Conservation (phyloP, 2,888 invertebrate genomes). For the Neoitamus cyanurus region DNA sequence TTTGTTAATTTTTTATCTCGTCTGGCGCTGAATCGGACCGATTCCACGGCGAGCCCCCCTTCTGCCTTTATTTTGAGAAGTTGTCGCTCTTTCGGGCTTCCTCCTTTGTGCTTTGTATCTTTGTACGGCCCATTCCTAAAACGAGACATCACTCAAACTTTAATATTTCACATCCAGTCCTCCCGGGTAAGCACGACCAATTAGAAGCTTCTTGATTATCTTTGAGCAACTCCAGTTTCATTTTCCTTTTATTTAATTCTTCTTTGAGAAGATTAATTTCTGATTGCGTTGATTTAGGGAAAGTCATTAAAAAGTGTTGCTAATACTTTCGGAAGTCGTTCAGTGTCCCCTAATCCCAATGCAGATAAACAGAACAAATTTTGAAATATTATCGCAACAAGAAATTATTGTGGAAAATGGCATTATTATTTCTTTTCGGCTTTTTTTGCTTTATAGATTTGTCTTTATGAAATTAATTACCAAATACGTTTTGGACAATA, state of each 20-base stretch:
- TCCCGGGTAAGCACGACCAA: neutral
- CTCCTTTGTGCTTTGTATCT: neutral
- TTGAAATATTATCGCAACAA: neutral
- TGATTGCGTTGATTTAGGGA: neutral
- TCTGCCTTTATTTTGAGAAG: neutral
- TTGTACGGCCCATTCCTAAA: neutral
- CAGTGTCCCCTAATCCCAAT: neutral
- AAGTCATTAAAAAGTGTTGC: neutral
- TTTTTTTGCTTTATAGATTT: too few species aligned
- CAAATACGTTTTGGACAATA: too few species aligned
- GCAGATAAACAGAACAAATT: neutral
- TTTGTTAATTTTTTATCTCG: conserved; percentile 40
- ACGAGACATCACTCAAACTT: neutral
- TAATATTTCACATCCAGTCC: neutral
- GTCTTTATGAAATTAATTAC: too few species aligned
- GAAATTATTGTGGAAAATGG: neutral
- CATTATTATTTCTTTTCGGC: too few species aligned
- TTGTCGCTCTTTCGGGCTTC: neutral
- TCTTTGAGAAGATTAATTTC: conserved; percentile 11
- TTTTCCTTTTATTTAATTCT: neutral
- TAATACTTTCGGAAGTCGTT: neutral
- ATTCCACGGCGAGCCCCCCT: neutral
- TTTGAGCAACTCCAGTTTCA: neutral
- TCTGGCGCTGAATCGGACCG: neutral
- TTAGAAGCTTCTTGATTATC: neutral